Evolutionary conservation across 92 coral and sea anemone genomes (phyloP).

Genomic region (Porites divaricata): DNA sequence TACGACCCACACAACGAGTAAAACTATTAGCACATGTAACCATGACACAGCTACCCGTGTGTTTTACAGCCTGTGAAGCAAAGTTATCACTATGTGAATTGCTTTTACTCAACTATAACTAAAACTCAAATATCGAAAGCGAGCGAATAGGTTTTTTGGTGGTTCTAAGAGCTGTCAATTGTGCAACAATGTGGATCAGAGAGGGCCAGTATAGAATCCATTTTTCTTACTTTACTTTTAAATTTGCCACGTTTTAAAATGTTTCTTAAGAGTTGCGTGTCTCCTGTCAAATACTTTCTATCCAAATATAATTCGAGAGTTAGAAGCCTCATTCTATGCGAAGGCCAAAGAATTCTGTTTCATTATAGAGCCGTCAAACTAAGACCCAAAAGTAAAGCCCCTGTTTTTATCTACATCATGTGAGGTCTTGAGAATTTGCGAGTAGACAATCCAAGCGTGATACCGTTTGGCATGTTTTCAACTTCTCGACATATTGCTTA

Average conservation of each 20-base stretch:
- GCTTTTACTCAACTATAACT: constrained; percentile 4
- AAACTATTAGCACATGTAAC: not conserved
- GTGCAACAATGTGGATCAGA: constrained; percentile 18
- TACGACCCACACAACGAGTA: not conserved
- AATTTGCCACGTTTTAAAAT: not conserved
- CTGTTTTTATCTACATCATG: too few species aligned
- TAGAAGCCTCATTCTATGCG: too few species aligned
- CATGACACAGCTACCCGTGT: not conserved
- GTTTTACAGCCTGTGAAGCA: not conserved
- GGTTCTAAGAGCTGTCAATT: constrained; percentile 3
- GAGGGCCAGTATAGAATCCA: constrained; percentile 28
- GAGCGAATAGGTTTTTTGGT: not conserved
- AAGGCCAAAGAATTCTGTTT: too few species aligned
- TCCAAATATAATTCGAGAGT: too few species aligned
- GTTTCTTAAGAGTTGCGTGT: not conserved
- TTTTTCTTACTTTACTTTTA: not conserved
- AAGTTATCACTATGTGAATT: not conserved
- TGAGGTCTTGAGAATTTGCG: too few species aligned
- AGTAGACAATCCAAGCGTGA: too few species aligned
- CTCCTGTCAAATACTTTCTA: too few species aligned
- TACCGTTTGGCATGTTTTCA: too few species aligned
- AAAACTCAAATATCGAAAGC: constrained; percentile 17
- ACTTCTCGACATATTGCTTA: too few species aligned
- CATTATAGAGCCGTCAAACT: too few species aligned
- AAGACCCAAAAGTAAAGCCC: too few species aligned